These are phyloP conservation scores for Spea hammondii DNA, from an alignment of 2,797 vertebrate genomes.

Conservation along the genomic window DNA sequence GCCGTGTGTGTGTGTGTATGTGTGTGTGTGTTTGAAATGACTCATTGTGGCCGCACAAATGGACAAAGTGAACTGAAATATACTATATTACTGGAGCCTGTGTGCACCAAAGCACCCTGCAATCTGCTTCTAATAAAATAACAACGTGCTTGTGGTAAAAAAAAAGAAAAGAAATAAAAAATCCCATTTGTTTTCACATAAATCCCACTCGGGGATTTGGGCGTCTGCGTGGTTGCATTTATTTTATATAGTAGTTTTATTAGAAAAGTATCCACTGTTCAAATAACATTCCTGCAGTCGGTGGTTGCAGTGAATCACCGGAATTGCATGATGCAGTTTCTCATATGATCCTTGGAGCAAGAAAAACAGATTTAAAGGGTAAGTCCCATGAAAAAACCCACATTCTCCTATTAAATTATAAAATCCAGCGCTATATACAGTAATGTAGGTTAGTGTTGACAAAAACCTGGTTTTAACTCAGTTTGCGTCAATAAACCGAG, in stretches of 20 bases:
- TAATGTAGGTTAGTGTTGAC: too few species aligned
- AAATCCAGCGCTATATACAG: too few species aligned
- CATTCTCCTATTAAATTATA: too few species aligned
- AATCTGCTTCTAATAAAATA: neutral
- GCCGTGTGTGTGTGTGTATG: constrained; percentile 18
- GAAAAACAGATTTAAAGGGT: too few species aligned
- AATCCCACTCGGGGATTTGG: neutral
- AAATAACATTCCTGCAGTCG: neutral
- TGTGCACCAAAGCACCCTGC: neutral
- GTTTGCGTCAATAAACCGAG: too few species aligned
- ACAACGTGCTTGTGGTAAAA: neutral
- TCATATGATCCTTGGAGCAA: too few species aligned
- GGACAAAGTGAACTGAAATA: neutral
- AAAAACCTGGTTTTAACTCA: too few species aligned
- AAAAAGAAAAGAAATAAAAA: neutral
- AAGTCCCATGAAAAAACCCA: too few species aligned
- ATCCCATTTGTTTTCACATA: neutral
- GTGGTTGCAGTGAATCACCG: neutral
- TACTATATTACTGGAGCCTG: neutral
- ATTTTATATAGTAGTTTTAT: constrained; percentile 54
- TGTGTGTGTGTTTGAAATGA: constrained; percentile 36
- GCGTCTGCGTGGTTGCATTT: constrained; percentile 16
- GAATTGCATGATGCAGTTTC: neutral
- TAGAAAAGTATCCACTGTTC: constrained; percentile 14
- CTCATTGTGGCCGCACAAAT: constrained; percentile 34